Evolutionary conservation across 2,888 invertebrate genomes (phyloP), one percentile per base, ranked within the genome.

Genomic region (Gastrophysa polygoni): DNA sequence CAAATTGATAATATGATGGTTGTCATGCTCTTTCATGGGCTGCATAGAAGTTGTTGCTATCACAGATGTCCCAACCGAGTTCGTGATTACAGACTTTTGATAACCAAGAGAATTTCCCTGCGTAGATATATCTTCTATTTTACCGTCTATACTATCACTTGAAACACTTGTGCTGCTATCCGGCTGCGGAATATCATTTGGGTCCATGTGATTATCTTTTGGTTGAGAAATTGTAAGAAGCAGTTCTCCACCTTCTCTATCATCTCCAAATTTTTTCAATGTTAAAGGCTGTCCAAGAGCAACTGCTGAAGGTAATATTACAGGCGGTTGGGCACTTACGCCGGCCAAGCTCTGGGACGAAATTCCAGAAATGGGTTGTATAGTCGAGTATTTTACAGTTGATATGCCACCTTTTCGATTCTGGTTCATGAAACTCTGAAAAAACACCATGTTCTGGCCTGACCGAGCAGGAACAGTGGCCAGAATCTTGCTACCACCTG

Each of bases 391-490:
- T 55, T 87, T 84, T 1, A 88, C 86, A 7, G 87, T 86, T 1
- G 87, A 85, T 18, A 86, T 82, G 18, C 85, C 77, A 38, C 86
- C 71, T 71, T 87, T 87, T 57, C 88, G 86, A 29, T 85, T 85
- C 38, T 89, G 89, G 61, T 88, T 88, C 51, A 89, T 85, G 63
- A 90, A 84, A 50, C 89, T 86, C 74, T 90, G 90, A 50, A 90
- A 83, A 16, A 90, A 81, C 11, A 90, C 78, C 68, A 89, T 85
- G 69, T 89, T 89, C 0, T 88, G 85, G 0, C 88, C 78, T 61
- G 81, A 63, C 82, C 86, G 64, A 77, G 86, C 75, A 81, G 80
- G 74, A 82, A 81, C 78, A 80, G 87, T 71, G 80, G 87, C 61
- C 71, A 80, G 77, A 69, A 86, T 82, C 74, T 86, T 85, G 57